Base-by-base conservation (phyloP, 2,113 vertebrate genomes). In the Donacobius atricapilla region DNA sequence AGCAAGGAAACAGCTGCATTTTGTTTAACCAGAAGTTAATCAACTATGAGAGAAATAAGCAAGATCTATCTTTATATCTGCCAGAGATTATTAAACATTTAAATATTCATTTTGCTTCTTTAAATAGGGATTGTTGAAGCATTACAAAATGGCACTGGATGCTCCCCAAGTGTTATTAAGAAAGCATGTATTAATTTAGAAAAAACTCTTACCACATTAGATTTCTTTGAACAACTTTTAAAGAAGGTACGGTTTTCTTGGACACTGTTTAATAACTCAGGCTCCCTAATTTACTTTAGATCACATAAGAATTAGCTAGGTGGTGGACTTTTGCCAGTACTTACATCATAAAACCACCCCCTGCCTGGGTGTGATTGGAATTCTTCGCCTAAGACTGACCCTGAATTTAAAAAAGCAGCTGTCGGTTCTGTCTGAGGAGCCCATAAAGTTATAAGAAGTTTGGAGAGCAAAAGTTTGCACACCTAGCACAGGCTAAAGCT, bases 331-430 rank as follows among this genome's bases (percentile, higher is more conserved):
- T 16, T 93, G 96, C 96, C 94, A 96, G 93, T 77, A 86, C 95
- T 96, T 96, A 84, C 93, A 95, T 96, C 96, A 95, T 96, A 96
- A 96, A 96, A 93, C 93, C 92, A 94, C 92, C 96, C 88, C 88
- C 96, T 90, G 94, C 94, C 89, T 89, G 90, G 94, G 94, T 92
- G 92, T 94, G 95, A 96, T 89, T 90, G 95, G 92, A 94, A 96
- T 96, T 96, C 92, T 82, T 96, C 0, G 72, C 95, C 95, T 92
- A 95, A 90, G 83, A 89, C 86, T 89, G 90, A 95, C 94, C 92
- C 90, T 87, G 90, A 77, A 96, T 96, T 87, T 94, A 84, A 94
- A 94, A 95, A 87, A 80, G 80, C 77, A 79, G 50, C 81, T 79
- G 57, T 54, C 93, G 90, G 90, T 85, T 87, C 84, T 91, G 82